Evolutionary conservation across 2,797 vertebrate species (phyloP).

Genomic region (Anabas testudineus): DNA sequence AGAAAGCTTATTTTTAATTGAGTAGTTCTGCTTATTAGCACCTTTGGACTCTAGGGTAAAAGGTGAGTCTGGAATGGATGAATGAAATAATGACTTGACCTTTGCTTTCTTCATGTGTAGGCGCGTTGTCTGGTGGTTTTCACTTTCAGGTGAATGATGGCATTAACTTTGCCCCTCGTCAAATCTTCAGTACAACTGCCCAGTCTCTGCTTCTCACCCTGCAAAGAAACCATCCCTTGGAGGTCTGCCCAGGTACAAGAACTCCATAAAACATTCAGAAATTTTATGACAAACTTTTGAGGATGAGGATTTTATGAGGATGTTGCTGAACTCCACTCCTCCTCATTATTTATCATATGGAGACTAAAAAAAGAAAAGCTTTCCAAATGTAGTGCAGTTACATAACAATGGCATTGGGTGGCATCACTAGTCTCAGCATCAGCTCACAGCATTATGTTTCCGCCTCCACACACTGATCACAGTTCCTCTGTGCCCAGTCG

Average conservation of each 20-base stretch:
- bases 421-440: slow-evolving; percentile 9
- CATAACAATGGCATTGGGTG: slow-evolving; percentile 28
- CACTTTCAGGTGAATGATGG: slow-evolving; percentile 94
- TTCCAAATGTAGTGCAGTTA: slow-evolving; percentile 1
- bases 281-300: no score
- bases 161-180: slow-evolving; percentile 88
- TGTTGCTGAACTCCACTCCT: neutral
- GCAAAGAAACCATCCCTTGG: slow-evolving; percentile 86
- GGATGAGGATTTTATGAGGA: no score
- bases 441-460: neutral
- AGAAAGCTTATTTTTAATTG: neutral
- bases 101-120: slow-evolving; percentile 56
- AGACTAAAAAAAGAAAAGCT: neutral
- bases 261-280: no score
- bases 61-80: neutral
- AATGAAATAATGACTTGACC: neutral
- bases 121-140: slow-evolving; percentile 90
- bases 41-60: neutral
- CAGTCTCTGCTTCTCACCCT: slow-evolving; percentile 83
- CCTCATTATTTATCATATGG: neutral
- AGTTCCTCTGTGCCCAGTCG: neutral
- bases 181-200: slow-evolving; percentile 90
- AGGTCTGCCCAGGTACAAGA: slow-evolving; percentile 89
- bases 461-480: neutral
- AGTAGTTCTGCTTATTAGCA: neutral